Evolutionary conservation across 2,888 invertebrate genomes (phyloP).

Genomic region (Sarcophaga rosellei): DNA sequence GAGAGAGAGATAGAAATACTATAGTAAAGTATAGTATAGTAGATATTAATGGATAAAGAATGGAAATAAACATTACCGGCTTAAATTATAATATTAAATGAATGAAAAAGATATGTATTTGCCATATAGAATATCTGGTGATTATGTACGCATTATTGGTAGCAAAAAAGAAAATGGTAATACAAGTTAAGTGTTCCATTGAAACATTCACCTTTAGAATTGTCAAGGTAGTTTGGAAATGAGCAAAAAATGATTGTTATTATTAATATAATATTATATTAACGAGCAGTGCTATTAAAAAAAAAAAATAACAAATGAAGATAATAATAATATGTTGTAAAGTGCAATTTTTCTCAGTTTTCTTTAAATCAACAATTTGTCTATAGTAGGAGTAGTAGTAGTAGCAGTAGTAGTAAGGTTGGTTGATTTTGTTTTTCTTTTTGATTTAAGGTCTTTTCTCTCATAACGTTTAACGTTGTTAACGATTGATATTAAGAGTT

Average conservation of each 20-base stretch:
- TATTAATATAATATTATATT: too few species aligned
- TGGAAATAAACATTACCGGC: too few species aligned
- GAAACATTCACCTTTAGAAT: background rate
- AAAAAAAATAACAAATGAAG: too few species aligned
- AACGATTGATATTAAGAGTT: slow-evolving; percentile 40
- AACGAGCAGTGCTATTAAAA: too few species aligned
- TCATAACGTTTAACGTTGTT: background rate
- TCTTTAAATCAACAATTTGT: too few species aligned
- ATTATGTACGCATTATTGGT: background rate
- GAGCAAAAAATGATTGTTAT: background rate
- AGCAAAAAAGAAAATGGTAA: background rate
- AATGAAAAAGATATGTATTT: background rate
- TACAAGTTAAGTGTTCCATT: background rate
- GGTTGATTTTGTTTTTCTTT: background rate
- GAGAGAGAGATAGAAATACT: background rate
- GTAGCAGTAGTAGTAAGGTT: too few species aligned
- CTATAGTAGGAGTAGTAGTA: too few species aligned
- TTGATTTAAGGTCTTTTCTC: slow-evolving; percentile 19
- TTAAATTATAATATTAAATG: background rate
- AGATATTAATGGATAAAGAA: too few species aligned
- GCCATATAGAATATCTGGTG: background rate
- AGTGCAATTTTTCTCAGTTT: too few species aligned
- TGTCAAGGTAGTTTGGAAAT: background rate
- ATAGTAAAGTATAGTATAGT: background rate
- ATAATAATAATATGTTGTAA: too few species aligned